Conservation (phyloP, 2,797 vertebrate species). For the Hipposideros larvatus region DNA sequence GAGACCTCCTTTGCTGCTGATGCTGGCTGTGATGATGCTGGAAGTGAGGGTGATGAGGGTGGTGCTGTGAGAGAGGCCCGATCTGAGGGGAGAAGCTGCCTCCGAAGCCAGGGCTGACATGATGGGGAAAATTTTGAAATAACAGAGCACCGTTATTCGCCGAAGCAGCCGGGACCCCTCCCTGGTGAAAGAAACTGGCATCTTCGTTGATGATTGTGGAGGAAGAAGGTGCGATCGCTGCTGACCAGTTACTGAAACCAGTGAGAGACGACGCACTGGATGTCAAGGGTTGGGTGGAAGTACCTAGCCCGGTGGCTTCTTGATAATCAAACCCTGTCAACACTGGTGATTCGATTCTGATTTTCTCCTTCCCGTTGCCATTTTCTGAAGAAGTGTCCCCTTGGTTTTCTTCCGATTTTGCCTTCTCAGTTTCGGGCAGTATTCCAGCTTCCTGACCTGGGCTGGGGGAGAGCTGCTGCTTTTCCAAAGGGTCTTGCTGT, state of each 20-base stretch:
- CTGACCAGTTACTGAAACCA: conserved; percentile 99
- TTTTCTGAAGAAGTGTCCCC: conserved; percentile 96
- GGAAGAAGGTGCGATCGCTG: conserved; percentile 96
- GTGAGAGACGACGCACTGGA: conserved; percentile 97
- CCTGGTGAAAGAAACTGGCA: conserved; percentile 97
- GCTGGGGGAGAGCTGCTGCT: conserved; percentile 96
- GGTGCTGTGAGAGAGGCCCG: conserved; percentile 97
- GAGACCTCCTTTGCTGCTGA: conserved; percentile 97
- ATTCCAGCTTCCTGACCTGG: conserved; percentile 95
- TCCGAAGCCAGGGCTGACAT: conserved; percentile 96
- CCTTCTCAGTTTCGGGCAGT: conserved; percentile 95
- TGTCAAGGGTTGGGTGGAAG: conserved; percentile 95
- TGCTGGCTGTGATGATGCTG: conserved; percentile 98
- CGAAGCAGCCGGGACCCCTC: conserved; percentile 93
- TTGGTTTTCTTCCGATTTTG: conserved; percentile 93
- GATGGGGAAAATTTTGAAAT: conserved; percentile 99
- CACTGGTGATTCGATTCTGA: conserved; percentile 97
- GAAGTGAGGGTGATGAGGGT: conserved; percentile 97
- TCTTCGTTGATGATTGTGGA: conserved; percentile 97
- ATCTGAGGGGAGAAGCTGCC: conserved; percentile 98
- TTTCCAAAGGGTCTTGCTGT: conserved; percentile 98
- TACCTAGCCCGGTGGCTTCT: conserved; percentile 95
- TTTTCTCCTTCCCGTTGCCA: conserved; percentile 95
- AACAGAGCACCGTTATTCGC: conserved; percentile 97
- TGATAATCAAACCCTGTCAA: conserved; percentile 98